A percentile compares a stretch with the other conserved stretches of the same genome.
Evolutionary conservation across 2,888 invertebrate genomes (phyloP).

Genomic region (Toxonevra muliebris): DNA sequence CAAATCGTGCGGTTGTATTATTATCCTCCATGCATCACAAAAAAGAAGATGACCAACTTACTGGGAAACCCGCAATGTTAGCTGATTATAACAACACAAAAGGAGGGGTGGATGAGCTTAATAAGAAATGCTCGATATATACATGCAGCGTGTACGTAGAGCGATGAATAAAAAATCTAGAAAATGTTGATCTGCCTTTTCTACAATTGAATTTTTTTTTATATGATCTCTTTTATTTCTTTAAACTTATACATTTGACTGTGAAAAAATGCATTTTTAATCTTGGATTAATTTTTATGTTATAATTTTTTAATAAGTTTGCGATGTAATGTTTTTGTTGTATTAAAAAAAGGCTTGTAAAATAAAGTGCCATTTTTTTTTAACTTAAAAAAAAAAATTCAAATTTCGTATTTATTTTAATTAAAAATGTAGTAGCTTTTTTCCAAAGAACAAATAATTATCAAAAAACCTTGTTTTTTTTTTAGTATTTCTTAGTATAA

Average conservation of each 20-base stretch:
- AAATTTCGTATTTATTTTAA: too few relatives aligned
- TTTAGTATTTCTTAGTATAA: too few relatives aligned
- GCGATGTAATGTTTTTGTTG: neutral
- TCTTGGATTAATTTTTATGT: constrained; percentile 1
- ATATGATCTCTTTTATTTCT: constrained; percentile 1
- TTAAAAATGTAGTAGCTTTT: too few relatives aligned
- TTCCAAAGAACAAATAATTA: too few relatives aligned
- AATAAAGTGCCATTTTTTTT: too few relatives aligned
- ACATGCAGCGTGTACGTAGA: too few relatives aligned
- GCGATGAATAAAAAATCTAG: neutral
- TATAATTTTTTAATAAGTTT: neutral
- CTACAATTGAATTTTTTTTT: too few relatives aligned
- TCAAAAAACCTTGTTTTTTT: too few relatives aligned
- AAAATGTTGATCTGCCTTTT: too few relatives aligned
- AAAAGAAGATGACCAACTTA: constrained; percentile 28
- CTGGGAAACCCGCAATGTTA: constrained; percentile 33
- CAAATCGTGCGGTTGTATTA: constrained; percentile 29
- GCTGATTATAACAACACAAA: constrained; percentile 34
- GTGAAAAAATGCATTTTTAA: constrained; percentile 14
- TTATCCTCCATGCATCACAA: constrained; percentile 33
- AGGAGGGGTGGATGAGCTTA: too few relatives aligned
- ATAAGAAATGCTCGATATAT: too few relatives aligned
- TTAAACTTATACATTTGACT: neutral
- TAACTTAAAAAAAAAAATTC: too few relatives aligned
- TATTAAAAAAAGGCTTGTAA: neutral